A percentile compares a stretch with the other conserved stretches of the same genome.
Evolutionary conservation across 2,797 vertebrate genomes (phyloP).

Genomic region (Neosilurus mollespiculum): DNA sequence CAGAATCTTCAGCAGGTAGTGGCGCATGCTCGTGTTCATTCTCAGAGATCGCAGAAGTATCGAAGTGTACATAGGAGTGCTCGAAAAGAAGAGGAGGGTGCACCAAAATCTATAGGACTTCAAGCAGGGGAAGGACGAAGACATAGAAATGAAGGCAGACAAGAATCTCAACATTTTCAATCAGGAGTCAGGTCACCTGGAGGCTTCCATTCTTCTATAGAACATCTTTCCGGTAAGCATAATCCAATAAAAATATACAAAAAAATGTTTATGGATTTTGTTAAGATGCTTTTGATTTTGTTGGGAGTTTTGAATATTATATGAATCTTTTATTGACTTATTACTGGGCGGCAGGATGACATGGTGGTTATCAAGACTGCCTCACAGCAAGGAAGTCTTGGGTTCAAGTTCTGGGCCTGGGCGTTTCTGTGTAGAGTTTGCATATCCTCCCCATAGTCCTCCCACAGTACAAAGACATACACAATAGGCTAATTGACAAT

Average conservation of each 20-base stretch:
- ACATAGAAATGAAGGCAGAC: constrained; percentile 60
- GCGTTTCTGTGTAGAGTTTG: too few species aligned
- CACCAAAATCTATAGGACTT: constrained; percentile 21
- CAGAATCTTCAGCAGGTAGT: constrained; percentile 79
- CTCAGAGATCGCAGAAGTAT: constrained; percentile 67
- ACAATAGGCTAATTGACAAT: too few species aligned
- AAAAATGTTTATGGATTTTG: neutral
- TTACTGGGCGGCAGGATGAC: too few species aligned
- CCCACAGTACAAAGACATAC: too few species aligned
- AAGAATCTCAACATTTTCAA: constrained; percentile 42
- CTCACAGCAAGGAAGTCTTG: too few species aligned
- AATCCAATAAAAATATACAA: constrained; percentile 10
- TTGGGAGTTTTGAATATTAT: neutral
- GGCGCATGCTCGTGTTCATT: constrained; percentile 75
- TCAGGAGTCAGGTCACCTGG: constrained; percentile 42
- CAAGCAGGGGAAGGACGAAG: constrained; percentile 63
- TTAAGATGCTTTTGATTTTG: neutral
- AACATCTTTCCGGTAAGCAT: constrained; percentile 73
- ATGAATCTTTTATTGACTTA: neutral
- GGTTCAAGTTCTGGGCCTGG: too few species aligned
- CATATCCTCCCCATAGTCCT: too few species aligned
- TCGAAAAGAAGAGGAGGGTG: constrained; percentile 52
- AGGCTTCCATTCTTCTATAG: constrained; percentile 71
- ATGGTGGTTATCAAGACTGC: too few species aligned
- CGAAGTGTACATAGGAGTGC: constrained; percentile 29